Evolutionary conservation across 1,140 invertebrate genomes (phyloP).

Genomic region (Colletes latitarsis): DNA sequence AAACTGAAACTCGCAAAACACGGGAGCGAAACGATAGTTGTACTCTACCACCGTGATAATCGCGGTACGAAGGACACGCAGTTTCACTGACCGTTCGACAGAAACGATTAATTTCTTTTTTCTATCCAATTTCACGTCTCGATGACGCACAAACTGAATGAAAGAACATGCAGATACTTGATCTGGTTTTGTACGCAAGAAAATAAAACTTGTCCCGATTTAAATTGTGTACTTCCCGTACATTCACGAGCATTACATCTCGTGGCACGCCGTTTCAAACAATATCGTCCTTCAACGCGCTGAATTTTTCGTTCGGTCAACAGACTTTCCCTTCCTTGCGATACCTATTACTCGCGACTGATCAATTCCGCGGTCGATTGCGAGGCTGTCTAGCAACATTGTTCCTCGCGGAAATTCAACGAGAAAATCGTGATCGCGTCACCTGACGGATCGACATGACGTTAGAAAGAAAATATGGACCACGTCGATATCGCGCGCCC

Average conservation of each 20-base stretch:
- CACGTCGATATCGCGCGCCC: not conserved
- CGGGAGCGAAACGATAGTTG: not conserved
- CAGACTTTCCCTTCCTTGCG: slow-evolving; percentile 13
- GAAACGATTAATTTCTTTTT: not conserved
- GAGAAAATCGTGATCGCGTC: not conserved
- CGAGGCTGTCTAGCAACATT: not conserved
- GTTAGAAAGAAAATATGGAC: not conserved
- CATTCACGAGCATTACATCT: not conserved
- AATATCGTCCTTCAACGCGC: slow-evolving; percentile 17
- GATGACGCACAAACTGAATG: not conserved
- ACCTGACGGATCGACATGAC: not conserved
- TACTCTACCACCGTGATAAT: not conserved
- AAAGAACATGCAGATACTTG: not conserved
- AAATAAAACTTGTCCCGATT: not conserved
- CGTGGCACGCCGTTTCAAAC: not conserved
- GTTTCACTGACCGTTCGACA: slow-evolving; percentile 14
- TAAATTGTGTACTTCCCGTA: not conserved
- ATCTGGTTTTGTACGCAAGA: not conserved
- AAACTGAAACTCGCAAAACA: not conserved
- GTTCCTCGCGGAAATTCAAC: not conserved
- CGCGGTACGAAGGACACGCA: slow-evolving; percentile 5
- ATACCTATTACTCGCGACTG: not conserved
- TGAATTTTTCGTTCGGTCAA: slow-evolving; percentile 3
- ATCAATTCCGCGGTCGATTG: not conserved
- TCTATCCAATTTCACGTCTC: slow-evolving; percentile 1